These are phyloP conservation scores for Lathronympha strigana DNA, from an alignment of 2,888 invertebrate genomes.

Conservation along the genomic window DNA sequence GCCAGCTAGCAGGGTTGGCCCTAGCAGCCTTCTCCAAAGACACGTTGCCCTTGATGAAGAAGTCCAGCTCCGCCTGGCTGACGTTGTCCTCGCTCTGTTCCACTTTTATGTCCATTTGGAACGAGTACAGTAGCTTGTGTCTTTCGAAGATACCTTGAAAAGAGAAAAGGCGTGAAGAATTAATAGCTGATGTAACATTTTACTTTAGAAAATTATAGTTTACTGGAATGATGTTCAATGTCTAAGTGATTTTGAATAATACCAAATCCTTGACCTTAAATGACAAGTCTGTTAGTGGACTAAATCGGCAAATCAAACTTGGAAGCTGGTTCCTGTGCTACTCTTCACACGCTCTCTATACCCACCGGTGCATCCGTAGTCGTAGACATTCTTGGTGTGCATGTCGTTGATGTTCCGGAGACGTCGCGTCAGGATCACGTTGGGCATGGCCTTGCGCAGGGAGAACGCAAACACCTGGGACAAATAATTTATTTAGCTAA, in stretches of 20 bases:
- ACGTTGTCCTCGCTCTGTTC: slow-evolving; percentile 88
- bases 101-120: slow-evolving; percentile 94
- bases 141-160: slow-evolving; percentile 92
- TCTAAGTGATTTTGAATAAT: no score
- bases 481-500: neutral
- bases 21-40: slow-evolving; percentile 89
- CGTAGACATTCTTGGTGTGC: slow-evolving; percentile 94
- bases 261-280: no score
- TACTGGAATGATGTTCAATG: no score
- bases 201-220: no score
- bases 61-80: slow-evolving; percentile 90
- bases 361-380: slow-evolving; percentile 93
- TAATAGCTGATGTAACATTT: no score
- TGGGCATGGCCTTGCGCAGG: slow-evolving; percentile 91
- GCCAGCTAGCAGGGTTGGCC: slow-evolving; percentile 88
- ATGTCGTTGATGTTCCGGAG: slow-evolving; percentile 92
- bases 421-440: slow-evolving; percentile 89
- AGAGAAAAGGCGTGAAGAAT: neutral
- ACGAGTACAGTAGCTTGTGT: slow-evolving; percentile 95
- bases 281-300: no score
- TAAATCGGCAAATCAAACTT: no score
- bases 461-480: slow-evolving; percentile 90
- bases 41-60: slow-evolving; percentile 95
- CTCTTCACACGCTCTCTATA: no score
- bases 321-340: no score